Evolutionary conservation across 1,140 invertebrate species (phyloP), one percentile per base, ranked within the genome.

Genomic region (Steinernema khuongi): DNA sequence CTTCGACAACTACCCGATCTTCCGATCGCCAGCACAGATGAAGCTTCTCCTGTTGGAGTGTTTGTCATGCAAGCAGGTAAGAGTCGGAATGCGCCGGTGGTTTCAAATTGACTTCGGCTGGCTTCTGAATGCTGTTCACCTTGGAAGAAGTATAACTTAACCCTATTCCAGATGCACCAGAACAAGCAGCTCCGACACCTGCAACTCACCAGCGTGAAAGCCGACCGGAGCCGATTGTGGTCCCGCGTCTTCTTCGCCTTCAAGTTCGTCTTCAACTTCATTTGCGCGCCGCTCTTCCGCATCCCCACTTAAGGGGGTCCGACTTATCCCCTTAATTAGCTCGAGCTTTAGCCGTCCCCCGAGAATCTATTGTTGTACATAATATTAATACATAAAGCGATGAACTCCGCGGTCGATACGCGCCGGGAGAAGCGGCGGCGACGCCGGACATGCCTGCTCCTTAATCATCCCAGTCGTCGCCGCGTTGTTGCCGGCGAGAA

Each of bases 1-100:
- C 60, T 82, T 82, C 67, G 81, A 82, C 60, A 68, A 80, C 28
- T 84, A 83, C 41, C 81, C 81, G 22, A 67, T 84, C 19, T 82
- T 82, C 67, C 72, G 77, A 17, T 82, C 83, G 68, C 81, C 81
- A 17, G 75, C 81, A 17, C 72, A 77, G 29, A 68, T 82, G 66
- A 73, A 79, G 50, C 68, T 82, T n/a, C 44, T 83, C 7, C 78
- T 84, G 75, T 71, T 82, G 29, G 79, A 82, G 68, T 82, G 81
- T 31, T n/a, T 84, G 11, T 72, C 68, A 44, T 84, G 81, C 43
- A 83, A 79, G 71, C 71, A 83, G 32, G 72, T 83, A 43, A 68
- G 26, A n/a, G n/a, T n/a, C n/a, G n/a, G n/a, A n/a, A n/a, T n/a
- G n/a, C n/a, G n/a, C n/a, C n/a, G n/a, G n/a, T n/a, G n/a, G n/a